Conservation (phyloP, 2,888 invertebrate genomes). For the Meteorus colon region DNA sequence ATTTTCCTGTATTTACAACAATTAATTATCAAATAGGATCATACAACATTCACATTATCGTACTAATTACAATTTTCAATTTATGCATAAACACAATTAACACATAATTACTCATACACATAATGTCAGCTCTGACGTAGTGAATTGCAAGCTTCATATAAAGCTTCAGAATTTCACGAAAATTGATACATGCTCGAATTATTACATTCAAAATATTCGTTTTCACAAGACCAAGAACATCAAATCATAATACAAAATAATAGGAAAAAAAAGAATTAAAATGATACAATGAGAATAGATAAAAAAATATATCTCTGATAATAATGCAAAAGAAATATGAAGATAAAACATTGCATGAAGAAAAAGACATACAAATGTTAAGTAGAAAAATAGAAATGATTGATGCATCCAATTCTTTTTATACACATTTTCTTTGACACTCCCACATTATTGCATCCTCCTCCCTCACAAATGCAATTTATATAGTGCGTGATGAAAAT, state of each 20-base stretch:
- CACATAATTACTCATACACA: neutral
- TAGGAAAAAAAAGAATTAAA: no score
- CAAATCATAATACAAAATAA: neutral
- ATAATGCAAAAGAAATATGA: neutral
- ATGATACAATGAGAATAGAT: no score
- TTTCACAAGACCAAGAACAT: neutral
- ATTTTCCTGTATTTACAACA: neutral
- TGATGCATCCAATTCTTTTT: neutral
- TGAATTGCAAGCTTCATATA: neutral
- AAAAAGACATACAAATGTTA: neutral
- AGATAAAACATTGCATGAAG: neutral
- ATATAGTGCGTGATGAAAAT: neutral
- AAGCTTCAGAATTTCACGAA: neutral
- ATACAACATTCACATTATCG: neutral
- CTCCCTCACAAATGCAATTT: neutral
- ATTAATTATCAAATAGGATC: neutral
- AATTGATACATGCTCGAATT: neutral
- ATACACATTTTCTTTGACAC: neutral
- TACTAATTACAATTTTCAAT: slow-evolving; percentile 3
- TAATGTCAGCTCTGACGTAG: neutral
- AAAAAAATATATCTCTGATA: neutral
- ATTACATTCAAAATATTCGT: neutral
- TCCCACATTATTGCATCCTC: neutral
- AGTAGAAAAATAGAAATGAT: neutral
- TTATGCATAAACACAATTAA: slow-evolving; percentile 8